Conservation (phyloP, 2,113 vertebrate species). For the Trichomycterus rosablanca region DNA sequence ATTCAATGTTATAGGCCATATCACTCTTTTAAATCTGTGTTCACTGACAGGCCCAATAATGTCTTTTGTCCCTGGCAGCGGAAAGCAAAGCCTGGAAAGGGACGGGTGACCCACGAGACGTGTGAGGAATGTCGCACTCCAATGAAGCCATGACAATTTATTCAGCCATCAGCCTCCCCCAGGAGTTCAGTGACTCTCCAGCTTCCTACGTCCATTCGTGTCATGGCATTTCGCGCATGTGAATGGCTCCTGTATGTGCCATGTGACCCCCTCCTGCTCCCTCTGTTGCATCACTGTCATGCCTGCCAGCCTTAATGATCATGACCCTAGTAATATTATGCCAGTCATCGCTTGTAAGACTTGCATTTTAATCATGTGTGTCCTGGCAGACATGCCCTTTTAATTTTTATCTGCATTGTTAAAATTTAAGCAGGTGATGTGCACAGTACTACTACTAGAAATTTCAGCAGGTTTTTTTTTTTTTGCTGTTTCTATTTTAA, state of each 20-base stretch:
- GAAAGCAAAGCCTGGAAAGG: conserved; percentile 26
- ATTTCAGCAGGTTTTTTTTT: too few species aligned
- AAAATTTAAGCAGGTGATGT: too few species aligned
- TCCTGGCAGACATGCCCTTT: too few species aligned
- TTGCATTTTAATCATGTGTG: too few species aligned
- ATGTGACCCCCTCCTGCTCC: neutral
- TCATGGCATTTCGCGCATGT: conserved; percentile 22
- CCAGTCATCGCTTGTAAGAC: neutral
- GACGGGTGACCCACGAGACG: conserved; percentile 24
- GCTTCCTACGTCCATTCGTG: conserved; percentile 12
- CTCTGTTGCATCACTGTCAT: neutral
- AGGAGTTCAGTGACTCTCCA: conserved; percentile 7
- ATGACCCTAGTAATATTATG: neutral
- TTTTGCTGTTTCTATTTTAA: too few species aligned
- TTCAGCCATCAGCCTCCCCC: conserved; percentile 39
- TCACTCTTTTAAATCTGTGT: conserved; percentile 54
- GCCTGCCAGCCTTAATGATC: neutral
- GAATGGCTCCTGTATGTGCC: conserved; percentile 19
- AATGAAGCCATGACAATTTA: conserved; percentile 37
- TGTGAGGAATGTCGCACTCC: conserved; percentile 32
- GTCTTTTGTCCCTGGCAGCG: conserved; percentile 34
- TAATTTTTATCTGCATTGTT: too few species aligned
- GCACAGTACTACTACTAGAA: too few species aligned
- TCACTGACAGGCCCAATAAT: conserved; percentile 48
- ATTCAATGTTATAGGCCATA: conserved; percentile 51